Evolutionary conservation across 1,140 invertebrate genomes (phyloP).

Genomic region (Paracyclopina nana): DNA sequence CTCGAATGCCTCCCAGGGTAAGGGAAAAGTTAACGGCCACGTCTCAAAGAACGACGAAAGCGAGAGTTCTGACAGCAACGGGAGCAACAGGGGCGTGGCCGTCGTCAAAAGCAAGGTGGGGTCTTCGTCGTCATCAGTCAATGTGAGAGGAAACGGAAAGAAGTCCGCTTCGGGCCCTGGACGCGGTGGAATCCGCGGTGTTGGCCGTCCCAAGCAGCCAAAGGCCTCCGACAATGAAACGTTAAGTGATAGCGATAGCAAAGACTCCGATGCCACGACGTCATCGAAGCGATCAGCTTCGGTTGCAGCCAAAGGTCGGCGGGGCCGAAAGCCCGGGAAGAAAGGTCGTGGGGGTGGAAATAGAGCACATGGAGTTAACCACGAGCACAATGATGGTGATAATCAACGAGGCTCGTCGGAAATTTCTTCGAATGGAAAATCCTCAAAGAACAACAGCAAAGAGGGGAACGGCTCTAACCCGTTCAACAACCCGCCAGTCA

Average conservation of each 20-base stretch:
- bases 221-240: constrained; percentile 48
- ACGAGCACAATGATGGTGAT: constrained; percentile 19
- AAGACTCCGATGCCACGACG: constrained; percentile 23
- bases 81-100: no score
- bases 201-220: no score
- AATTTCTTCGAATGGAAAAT: no score
- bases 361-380: neutral
- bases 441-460: constrained; percentile 20
- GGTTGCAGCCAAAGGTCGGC: neutral
- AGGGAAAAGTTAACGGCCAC: no score
- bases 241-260: constrained; percentile 36
- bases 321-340: constrained; percentile 5
- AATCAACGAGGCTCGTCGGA: no score
- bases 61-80: no score
- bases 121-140: no score
- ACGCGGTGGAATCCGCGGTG: no score
- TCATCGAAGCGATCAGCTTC: neutral
- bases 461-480: constrained; percentile 33
- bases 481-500: constrained; percentile 48
- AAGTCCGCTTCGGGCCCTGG: no score
- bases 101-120: no score
- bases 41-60: no score
- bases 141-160: no score
- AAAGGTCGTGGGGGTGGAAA: neutral
- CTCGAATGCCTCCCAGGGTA: constrained; percentile 13